Base-by-base conservation (phyloP, 2,797 vertebrate genomes). In the Thalassophryne amazonica region DNA sequence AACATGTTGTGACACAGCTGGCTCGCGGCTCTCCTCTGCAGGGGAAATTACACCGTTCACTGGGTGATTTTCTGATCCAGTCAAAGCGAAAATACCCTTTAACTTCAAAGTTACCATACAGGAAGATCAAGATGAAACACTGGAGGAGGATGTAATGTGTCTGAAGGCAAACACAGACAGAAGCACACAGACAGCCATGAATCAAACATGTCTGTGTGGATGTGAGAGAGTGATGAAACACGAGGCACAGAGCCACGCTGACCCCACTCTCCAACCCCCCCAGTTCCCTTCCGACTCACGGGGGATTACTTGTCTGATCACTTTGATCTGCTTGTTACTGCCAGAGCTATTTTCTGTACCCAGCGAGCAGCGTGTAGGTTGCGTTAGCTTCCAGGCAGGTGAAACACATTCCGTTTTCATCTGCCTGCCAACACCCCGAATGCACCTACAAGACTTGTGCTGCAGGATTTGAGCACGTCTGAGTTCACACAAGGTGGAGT, bases 291-390 rank as follows among this genome's bases (percentile, higher is more conserved):
- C 65, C 85, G 84, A 87, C 84, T 89, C 88, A 88, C 66, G 61
- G 82, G 84, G 84, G 86, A 88, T 88, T 89, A 89, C 80, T 84
- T 53, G 70, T 80, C 79, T 85, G 78, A 85, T 80, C 68, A 76
- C 85, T 88, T 88, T 89, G 78, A 88, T 86, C 81, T 85, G 57
- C 68, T 80, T 62, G 66, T 57, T 20, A 30, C 59, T 71, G 78
- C 74, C 76, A 81, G 65, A 76, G 80, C 71, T 82, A 75, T 87
- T 87, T 86, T 84, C 65, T 83, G 69, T 60, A 36, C 54, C 66
- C 47, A 46, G 60, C 24, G 10, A 70, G 37, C 51, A 39, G 41
- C 14, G 9, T 34, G 56, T 76, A 71, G 64, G 45, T 48, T 53
- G 73, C 57, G 47, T 60, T 52, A 75, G 61, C 76, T 74, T 42